Base-by-base conservation (phyloP, 2,113 vertebrate genomes). In the Picathartes gymnocephalus region DNA sequence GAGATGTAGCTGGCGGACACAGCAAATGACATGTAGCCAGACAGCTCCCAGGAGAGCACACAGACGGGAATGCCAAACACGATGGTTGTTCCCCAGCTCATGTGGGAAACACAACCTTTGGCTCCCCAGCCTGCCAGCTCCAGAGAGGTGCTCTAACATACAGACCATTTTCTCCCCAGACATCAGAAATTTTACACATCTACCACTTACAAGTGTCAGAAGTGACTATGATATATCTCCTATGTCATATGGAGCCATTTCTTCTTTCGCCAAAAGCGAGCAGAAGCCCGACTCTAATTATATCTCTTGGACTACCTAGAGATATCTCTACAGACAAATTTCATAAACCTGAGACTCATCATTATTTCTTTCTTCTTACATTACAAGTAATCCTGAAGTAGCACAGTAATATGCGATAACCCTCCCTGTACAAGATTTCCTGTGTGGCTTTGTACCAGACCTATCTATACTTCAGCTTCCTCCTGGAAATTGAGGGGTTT, bases 1-100 rank as follows among this genome's bases (percentile, higher is more conserved):
- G 94, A 79, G 96, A 95, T 95, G 97, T 95, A 97, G 97, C 97
- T 98, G 97, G 98, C 97, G 93, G 97, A 97, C 96, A 96, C 96
- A 94, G 95, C 96, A 97, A 97, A 97, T 97, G 97, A 97, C 97
- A 97, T 50, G 97, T 88, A 96, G 92, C 92, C 96, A 96, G 98
- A 95, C 91, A 96, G 96, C 64, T 97, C 97, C 97, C 96, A 4
- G 13, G 95, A 90, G 96, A 96, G 76, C 7, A 1, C 72, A n/a
- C 91, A 87, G 95, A 92, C 60, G 16, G n/a, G 40, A 44, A 64
- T 5, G 40, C 83, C 10, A 27, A 90, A 83, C 48, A 23, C 7
- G 0, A 54, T 1, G 11, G 87, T 89, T 31, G 8, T 54, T 68
- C 88, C 87, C 9, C 87, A 91, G 88, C 87, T 85, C 83, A 81